These are phyloP conservation scores for Sepioteuthis lessoniana DNA, from an alignment of 2,888 invertebrate species.

Conservation along the genomic window DNA sequence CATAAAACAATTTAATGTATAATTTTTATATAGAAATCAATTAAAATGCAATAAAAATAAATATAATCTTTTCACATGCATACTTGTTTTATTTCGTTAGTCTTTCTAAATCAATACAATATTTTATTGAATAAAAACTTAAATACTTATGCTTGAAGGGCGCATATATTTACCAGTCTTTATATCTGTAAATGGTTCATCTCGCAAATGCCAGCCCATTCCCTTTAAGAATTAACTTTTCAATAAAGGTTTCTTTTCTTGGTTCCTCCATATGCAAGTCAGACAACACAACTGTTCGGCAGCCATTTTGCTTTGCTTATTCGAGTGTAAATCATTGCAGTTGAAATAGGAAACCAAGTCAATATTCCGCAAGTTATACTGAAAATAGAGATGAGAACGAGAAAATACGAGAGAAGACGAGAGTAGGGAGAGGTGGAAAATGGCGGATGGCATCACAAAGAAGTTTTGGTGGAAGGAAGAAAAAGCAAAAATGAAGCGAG, in stretches of 20 bases:
- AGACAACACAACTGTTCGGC: neutral
- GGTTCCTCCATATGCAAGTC: neutral
- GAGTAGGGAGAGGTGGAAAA: neutral
- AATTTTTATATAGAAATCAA: no score
- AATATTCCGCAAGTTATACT: constrained; percentile 24
- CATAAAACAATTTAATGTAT: no score
- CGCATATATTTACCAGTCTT: no score
- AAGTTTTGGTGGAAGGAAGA: neutral
- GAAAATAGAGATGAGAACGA: neutral
- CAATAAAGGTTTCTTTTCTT: neutral
- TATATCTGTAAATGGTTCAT: neutral
- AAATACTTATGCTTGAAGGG: no score
- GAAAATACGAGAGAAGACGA: neutral
- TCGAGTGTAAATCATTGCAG: constrained; percentile 11
- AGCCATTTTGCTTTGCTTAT: neutral
- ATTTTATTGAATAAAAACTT: no score
- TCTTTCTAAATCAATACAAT: no score
- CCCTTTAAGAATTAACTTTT: neutral
- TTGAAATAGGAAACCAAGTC: neutral
- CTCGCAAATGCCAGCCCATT: neutral
- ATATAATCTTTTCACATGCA: no score
- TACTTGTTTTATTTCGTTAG: no score
- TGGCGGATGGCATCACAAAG: neutral
- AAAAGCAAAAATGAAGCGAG: no score
- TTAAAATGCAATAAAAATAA: no score